Base-by-base conservation (phyloP, 2,888 invertebrate species). In the Leptinotarsa tumamoca region DNA sequence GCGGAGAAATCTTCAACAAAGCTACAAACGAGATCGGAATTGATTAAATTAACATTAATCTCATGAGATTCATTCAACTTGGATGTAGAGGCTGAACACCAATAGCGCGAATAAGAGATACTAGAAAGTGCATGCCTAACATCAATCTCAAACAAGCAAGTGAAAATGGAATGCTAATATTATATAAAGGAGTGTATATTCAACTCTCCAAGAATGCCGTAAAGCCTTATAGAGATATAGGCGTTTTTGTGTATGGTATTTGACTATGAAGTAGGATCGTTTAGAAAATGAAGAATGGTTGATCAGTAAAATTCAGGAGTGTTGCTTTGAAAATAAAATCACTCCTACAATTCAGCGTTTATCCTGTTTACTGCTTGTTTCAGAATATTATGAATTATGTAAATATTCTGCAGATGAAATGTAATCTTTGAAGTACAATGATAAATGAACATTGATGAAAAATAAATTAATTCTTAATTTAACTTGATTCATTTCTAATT, bases 91-190 rank as follows among this genome's bases (percentile, higher is more conserved):
- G 63, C 33, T 58, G 58, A 58, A 33, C 43, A 63, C 63, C n/a
- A 10, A 21, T 18, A 14, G 63, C 33, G 18, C 17, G 43, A 33
- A 13, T 33, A n/a, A 63, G 18, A 63, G 33, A 63, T 27, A 5
- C 2, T 63, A 63, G 63, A 63, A 63, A 63, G 63, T 63, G 63
- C 21, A 63, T 33, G 27, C 33, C 33, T n/a, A 33, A 43, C 63
- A 43, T 63, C 43, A 58, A 58, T 21, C 18, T 58, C 58, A 21
- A 58, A 58, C 58, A 15, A 33, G 33, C 33, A n/a, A 63, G 63
- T 63, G 63, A 63, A 63, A 63, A 33, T 63, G 63, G 63, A 63
- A 63, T 63, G n/a, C 63, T 63, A 63, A 63, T 43, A 63, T 63
- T 63, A 63, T 63, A 33, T 63, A 63, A 63, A 63, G 63, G 63